Evolutionary conservation across 2,113 vertebrate species (phyloP).

Genomic region (Cervus canadensis): DNA sequence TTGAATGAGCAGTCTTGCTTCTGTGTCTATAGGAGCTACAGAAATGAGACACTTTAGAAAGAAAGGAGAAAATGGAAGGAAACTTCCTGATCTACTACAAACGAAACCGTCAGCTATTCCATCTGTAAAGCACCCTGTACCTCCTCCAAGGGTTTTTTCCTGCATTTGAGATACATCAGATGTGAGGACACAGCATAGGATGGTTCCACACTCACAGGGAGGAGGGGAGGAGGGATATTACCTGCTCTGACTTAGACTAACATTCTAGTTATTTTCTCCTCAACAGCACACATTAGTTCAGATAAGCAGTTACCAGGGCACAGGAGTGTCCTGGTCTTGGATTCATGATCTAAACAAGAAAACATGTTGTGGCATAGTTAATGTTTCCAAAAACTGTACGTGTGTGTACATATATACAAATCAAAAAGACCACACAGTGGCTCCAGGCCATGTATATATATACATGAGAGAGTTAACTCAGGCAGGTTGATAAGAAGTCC

Average conservation of each 20-base stretch:
- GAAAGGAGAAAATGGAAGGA: neutral
- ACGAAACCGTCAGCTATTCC: rapidly evolving
- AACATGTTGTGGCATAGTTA: neutral
- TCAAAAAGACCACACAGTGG: neutral
- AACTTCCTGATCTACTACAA: rapidly evolving
- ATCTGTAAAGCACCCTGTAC: neutral
- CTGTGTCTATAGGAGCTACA: neutral
- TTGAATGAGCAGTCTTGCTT: neutral
- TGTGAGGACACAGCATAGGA: rapidly evolving
- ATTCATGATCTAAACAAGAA: neutral
- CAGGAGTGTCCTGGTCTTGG: neutral
- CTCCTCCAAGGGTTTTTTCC: neutral
- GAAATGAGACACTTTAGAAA: neutral
- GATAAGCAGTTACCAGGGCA: neutral
- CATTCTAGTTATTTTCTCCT: neutral
- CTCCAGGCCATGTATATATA: neutral
- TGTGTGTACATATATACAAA: neutral
- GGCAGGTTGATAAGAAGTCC: neutral
- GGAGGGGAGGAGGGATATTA: rapidly evolving
- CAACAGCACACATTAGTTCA: neutral
- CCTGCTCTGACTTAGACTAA: neutral
- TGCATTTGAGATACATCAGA: neutral
- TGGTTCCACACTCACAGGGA: neutral
- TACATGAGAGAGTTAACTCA: neutral
- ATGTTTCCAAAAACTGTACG: neutral